Evolutionary conservation across 2,113 vertebrate species (phyloP), one percentile per base, ranked within the genome.

Genomic region (Chaetura pelagica): DNA sequence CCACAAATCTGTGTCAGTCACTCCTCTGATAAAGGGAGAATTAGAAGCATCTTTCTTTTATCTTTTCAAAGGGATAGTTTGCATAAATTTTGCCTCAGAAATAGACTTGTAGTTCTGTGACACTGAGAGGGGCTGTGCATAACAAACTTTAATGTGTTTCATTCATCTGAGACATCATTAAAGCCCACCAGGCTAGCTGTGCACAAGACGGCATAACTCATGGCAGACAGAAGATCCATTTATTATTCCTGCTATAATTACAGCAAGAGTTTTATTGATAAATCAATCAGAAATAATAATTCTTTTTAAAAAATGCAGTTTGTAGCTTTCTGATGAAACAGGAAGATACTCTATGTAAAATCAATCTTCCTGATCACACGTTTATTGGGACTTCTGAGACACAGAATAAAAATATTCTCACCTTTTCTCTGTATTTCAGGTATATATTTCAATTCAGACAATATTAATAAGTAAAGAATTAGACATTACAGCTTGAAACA

Each of bases 161-260:
- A 95, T 98, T 97, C 97, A 79, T 97, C 92, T 97, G 97, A 97
- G 94, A 78, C 91, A 95, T 93, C 38, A 26, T 91, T 95, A 94
- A 92, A 92, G 54, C 77, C 84, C 84, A 93, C 91, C 91, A 94
- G 94, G 94, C 93, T 94, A 80, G 83, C 83, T 93, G 74, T 66
- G 58, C 52, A 78, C 35, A 81, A 89, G 74, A 94, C 35, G 92
- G 73, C 68, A 92, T 98, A 97, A 97, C 96, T 98, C 97, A 97
- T 58, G 82, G 73, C 21, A 94, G 95, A 96, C 89, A 93, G 93
- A 95, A 97, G 97, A 97, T 97, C 96, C 95, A 97, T 98, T 97
- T 79, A 94, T 98, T 98, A 97, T 96, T 97, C 93, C 86, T 97
- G 87, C 91, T 92, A 97, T 97, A 98, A 98, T 98, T 98, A 98